These are phyloP conservation scores for Cantharis rufa DNA, from an alignment of 2,888 invertebrate genomes.

Conservation along the genomic window DNA sequence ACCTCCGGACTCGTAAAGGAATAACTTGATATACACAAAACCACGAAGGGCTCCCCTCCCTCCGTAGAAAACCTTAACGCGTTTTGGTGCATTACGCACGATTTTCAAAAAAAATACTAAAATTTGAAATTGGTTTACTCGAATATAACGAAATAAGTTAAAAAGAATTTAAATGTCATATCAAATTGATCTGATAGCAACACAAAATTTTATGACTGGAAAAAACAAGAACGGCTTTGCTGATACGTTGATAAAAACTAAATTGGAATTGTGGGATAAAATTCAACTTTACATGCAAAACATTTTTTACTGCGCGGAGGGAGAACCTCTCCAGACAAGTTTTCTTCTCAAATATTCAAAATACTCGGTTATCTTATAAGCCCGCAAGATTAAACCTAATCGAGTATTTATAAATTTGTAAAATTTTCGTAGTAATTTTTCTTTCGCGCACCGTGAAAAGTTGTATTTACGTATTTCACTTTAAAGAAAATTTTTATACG, in stretches of 20 bases:
- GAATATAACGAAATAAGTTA: neutral
- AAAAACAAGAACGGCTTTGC: conserved; percentile 18
- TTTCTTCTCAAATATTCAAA: conserved; percentile 3
- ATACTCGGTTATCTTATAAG: conserved; percentile 5
- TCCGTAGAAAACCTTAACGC: neutral
- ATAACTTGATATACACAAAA: neutral
- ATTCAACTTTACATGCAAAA: conserved; percentile 21
- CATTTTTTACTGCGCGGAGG: neutral
- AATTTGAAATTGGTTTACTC: neutral
- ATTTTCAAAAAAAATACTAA: too few species aligned
- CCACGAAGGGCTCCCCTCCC: neutral
- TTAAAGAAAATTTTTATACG: too few species aligned
- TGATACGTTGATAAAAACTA: conserved; percentile 16
- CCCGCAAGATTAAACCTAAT: neutral
- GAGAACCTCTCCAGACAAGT: neutral
- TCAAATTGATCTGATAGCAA: neutral
- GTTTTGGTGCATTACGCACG: neutral
- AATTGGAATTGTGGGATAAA: conserved; percentile 16
- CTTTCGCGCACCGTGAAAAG: neutral
- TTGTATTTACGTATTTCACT: too few species aligned
- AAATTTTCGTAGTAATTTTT: neutral
- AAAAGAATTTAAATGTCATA: neutral
- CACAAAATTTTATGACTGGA: conserved; percentile 1
- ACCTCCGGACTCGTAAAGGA: neutral
- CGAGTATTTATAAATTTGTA: neutral